phyloP scores from a whole-genome alignment of 2,113 vertebrate genomes.

The Trematocara variabile region DNA sequence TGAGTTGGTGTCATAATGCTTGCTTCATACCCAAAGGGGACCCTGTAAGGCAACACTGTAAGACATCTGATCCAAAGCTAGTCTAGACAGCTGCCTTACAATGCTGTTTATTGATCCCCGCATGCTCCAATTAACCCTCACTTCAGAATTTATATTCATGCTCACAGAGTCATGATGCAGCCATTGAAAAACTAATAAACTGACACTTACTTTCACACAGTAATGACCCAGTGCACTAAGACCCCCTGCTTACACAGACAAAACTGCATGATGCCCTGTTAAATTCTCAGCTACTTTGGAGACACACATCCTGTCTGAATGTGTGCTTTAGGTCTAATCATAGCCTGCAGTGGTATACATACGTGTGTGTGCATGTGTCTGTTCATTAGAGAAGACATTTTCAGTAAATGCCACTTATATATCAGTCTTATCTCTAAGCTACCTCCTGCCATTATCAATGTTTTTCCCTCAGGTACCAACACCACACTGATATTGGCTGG shows the following conservation, averaged over 20 bases:
- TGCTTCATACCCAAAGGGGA: slow-evolving; percentile 13
- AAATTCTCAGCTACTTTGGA: neutral
- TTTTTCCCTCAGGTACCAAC: slow-evolving; percentile 31
- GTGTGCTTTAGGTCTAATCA: slow-evolving; percentile 34
- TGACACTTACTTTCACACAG: slow-evolving; percentile 6
- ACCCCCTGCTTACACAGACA: neutral
- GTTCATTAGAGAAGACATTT: slow-evolving; percentile 61
- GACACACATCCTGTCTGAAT: slow-evolving; percentile 16
- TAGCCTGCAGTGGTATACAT: slow-evolving; percentile 12
- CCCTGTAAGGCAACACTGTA: slow-evolving; percentile 35
- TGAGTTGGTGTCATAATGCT: slow-evolving; percentile 20
- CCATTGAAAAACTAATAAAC: slow-evolving; percentile 24
- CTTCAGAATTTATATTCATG: slow-evolving; percentile 30
- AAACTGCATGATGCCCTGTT: neutral
- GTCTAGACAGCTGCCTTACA: slow-evolving; percentile 54
- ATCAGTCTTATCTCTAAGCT: slow-evolving; percentile 64
- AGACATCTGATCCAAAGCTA: slow-evolving; percentile 46
- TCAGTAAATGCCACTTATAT: slow-evolving; percentile 67
- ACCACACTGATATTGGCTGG: neutral
- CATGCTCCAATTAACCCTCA: slow-evolving; percentile 46
- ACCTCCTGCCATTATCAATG: slow-evolving; percentile 43
- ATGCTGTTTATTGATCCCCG: slow-evolving; percentile 44
- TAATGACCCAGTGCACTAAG: slow-evolving; percentile 33
- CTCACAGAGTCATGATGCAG: slow-evolving; percentile 25
- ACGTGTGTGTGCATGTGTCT: slow-evolving; percentile 11